These are phyloP conservation scores for Peromyscus nudipes DNA, from an alignment of 2,797 vertebrate genomes.

Conservation along the genomic window DNA sequence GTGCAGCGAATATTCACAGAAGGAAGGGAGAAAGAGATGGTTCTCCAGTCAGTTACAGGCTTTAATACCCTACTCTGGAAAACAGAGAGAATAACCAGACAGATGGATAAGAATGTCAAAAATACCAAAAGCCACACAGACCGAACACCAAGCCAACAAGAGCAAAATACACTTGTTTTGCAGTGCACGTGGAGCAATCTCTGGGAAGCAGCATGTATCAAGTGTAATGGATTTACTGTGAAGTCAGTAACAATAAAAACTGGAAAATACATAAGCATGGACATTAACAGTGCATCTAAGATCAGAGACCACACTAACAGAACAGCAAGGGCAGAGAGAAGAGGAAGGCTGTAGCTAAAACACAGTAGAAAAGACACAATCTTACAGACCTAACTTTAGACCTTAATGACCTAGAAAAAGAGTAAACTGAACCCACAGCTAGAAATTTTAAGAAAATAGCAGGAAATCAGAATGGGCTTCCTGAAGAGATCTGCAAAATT, in stretches of 20 bases:
- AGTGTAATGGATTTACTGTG: not conserved
- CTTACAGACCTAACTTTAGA: not conserved
- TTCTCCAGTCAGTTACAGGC: not conserved
- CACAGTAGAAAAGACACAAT: not conserved
- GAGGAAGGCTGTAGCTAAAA: not conserved
- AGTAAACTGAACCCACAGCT: not conserved
- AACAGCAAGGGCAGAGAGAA: not conserved
- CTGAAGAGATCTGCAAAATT: not conserved
- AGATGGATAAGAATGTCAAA: not conserved
- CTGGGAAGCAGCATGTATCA: not conserved
- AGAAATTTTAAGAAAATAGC: not conserved
- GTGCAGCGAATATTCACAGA: not conserved
- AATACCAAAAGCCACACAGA: not conserved
- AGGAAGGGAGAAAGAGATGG: not conserved
- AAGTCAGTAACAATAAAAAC: not conserved
- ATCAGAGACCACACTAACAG: not conserved
- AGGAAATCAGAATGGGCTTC: not conserved
- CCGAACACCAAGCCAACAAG: not conserved
- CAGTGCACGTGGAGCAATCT: not conserved
- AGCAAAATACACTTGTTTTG: not conserved
- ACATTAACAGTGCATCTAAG: not conserved
- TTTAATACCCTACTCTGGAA: not conserved
- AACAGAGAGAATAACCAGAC: not conserved
- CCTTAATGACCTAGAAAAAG: not conserved
- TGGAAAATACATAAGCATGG: not conserved